Base-by-base conservation (phyloP, 53 echinoderm and acorn worm species). In the Luidia sarsii region DNA sequence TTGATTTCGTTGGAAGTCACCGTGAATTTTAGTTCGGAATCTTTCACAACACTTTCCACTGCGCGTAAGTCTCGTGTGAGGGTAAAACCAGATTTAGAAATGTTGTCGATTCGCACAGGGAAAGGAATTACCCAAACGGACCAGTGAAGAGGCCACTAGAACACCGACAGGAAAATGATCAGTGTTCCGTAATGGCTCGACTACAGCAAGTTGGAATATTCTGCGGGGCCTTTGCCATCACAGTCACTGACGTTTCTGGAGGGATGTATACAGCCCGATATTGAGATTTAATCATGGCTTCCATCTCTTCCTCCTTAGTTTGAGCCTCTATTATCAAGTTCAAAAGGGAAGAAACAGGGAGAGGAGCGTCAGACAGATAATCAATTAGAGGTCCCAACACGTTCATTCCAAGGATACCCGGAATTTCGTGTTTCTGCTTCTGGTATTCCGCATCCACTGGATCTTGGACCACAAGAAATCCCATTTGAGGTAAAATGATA, bases 161-260 rank as follows among this genome's bases (percentile, higher is more conserved):
- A 70, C 21, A 30, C 70, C 51, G 33, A 50, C 51, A n/a, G 70
- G 70, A 32, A 70, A 22, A 70, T 70, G 31, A 22, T 70, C 70
- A 70, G n/a, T 27, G 51, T 15, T 33, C 28, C 67, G 41, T 27
- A 46, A 67, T 27, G 67, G 67, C 25, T 67, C 67, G 24, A 67
- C 67, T 2, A 67, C 18, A 13, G 65, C 65, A 36, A 32, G 35
- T 3, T 10, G 46, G 46, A 62, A 33, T 14, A 6, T 41, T 3
- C 7, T 48, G 10, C 8, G 7, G 23, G 3, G 45, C 27, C 27
- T 45, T 25, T 2, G 67, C 67, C 38, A 8, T 45, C 22, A 39
- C 67, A 2, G 46, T 45, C 2, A 67, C 48, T 4, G 24, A 13
- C 6, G 67, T 45, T 27, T 67, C 67, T 45, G 67, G 46, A 7